phyloP scores from a whole-genome alignment of 1,140 invertebrate species.

The Danaus plexippus region DNA sequence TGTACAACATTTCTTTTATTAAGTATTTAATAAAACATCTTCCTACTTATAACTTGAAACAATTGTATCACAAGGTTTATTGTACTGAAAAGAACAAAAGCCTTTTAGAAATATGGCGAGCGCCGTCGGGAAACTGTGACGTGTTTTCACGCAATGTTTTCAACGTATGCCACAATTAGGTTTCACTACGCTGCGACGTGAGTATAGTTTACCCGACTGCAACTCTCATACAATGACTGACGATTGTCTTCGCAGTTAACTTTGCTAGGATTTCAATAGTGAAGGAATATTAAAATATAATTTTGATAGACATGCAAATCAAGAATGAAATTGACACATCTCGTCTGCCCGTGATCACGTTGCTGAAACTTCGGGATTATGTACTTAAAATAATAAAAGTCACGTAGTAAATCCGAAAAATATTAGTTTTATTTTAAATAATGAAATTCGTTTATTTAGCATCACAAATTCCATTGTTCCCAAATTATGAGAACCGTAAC shows the following conservation, averaged over 20 bases:
- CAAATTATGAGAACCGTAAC: slow-evolving; percentile 58
- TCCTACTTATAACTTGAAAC: neutral
- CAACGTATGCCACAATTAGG: slow-evolving; percentile 55
- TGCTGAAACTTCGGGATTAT: too few species aligned
- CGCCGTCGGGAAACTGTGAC: slow-evolving; percentile 47
- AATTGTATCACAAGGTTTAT: slow-evolving; percentile 22
- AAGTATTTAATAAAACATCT: too few species aligned
- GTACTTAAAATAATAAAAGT: too few species aligned
- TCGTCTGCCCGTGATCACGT: too few species aligned
- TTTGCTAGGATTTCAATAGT: slow-evolving; percentile 23
- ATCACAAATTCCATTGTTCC: slow-evolving; percentile 46
- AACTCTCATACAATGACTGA: slow-evolving; percentile 25
- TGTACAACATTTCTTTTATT: too few species aligned
- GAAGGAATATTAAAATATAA: slow-evolving; percentile 14
- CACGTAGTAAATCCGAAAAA: too few species aligned
- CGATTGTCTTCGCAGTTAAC: slow-evolving; percentile 44
- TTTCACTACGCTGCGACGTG: slow-evolving; percentile 45
- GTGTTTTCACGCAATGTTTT: slow-evolving; percentile 59
- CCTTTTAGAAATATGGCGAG: slow-evolving; percentile 53
- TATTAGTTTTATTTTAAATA: too few species aligned
- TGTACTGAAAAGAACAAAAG: slow-evolving; percentile 63
- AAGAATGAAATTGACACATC: too few species aligned
- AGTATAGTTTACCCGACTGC: slow-evolving; percentile 46
- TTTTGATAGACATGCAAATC: slow-evolving; percentile 22
- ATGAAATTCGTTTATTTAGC: slow-evolving; percentile 26